Evolutionary conservation across 2,113 vertebrate genomes (phyloP), one percentile per base, ranked within the genome.

Genomic region (Heterocephalus glaber): DNA sequence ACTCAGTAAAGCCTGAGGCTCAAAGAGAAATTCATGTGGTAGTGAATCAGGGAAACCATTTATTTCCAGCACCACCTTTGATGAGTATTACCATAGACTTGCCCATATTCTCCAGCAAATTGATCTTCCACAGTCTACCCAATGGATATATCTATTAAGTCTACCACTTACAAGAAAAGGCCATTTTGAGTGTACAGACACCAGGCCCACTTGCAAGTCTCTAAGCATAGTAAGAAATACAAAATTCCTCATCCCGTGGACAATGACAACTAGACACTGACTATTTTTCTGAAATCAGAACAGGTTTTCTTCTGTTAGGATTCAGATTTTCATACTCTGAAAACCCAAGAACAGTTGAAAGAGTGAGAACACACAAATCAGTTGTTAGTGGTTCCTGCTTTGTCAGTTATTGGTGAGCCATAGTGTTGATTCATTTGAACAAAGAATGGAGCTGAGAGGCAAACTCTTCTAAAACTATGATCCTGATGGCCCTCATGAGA

Each of bases 391-490:
- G 8, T 33, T 56, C 17, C 52, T 1, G 20, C 22, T 60, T 8
- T 28, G 35, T 5, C 41, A 4, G 7, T 66, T n/a, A 6, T 20
- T n/a, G 3, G 14, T 8, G 7, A 30, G 30, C 19, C 28, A 10
- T 33, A 17, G 12, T 0, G 4, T 16, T 16, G 1, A 1, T 35
- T 54, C 58, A 2, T 16, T 63, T 47, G 10, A 41, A 52, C 7
- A 54, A 8, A 26, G 44, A 2, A 4, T n/a, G 28, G 7, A 1
- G 2, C 14, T 30, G 11, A 1, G 12, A 33, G 65, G 0, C 24
- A 10, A 2, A 11, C 35, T 60, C 6, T 10, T 4, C 60, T 2
- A 19, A 8, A 24, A 6, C 7, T 1, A 0, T 2, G 1, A 11
- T 28, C 16, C 70, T 38, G 16, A 11, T 3, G 8, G 13, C n/a